Percentiles rank a stretch among this genome's conserved stretches.
Evolutionary conservation across 1,140 invertebrate species (phyloP).

Genomic region (Bombus huntii): DNA sequence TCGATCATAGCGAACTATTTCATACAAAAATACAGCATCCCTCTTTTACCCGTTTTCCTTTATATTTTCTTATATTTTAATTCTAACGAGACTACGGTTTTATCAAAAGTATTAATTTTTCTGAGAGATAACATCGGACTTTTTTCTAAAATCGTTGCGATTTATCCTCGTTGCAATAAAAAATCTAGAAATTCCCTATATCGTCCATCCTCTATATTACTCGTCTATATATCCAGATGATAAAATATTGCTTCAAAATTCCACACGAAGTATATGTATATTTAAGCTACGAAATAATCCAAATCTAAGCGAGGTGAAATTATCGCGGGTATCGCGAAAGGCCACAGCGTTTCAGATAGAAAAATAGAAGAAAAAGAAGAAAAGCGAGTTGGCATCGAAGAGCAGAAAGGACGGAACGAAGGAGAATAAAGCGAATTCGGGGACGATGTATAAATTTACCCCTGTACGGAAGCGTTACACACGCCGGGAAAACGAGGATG

Average conservation of each 20-base stretch:
- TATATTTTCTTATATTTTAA: background rate
- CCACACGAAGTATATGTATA: too few species aligned
- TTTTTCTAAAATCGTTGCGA: background rate
- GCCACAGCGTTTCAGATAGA: too few species aligned
- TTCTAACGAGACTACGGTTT: background rate
- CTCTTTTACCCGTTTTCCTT: background rate
- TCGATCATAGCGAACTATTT: background rate
- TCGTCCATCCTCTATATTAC: too few species aligned
- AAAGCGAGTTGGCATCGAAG: background rate
- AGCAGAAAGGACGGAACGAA: background rate
- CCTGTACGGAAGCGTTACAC: background rate
- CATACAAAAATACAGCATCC: background rate
- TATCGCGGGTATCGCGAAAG: too few species aligned
- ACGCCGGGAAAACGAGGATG: slow-evolving; percentile 1
- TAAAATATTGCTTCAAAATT: background rate
- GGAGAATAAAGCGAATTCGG: slow-evolving; percentile 17
- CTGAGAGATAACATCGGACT: background rate
- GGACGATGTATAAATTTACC: slow-evolving; percentile 24
- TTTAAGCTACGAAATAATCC: background rate
- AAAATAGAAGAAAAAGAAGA: background rate
- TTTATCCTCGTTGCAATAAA: too few species aligned
- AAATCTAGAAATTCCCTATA: too few species aligned
- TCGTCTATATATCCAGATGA: too few species aligned
- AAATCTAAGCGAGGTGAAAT: too few species aligned
- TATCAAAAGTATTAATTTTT: background rate